Evolutionary conservation across 1,140 invertebrate genomes (phyloP).

Genomic region (Gonioctena quinquepunctata): DNA sequence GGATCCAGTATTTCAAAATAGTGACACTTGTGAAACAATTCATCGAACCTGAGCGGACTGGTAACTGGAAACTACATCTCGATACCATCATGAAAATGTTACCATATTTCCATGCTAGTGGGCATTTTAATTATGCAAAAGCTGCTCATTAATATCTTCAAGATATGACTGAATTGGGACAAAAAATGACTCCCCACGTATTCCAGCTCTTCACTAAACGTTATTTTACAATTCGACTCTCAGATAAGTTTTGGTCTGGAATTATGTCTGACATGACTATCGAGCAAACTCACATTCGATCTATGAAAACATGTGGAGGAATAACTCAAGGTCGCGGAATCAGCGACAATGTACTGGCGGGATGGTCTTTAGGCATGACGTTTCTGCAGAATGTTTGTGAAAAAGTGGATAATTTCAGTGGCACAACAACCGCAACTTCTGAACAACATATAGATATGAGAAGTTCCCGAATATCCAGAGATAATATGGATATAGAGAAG

Average conservation of each 20-base stretch:
- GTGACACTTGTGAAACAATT: constrained; percentile 41
- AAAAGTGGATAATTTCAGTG: constrained; percentile 33
- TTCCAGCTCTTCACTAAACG: constrained; percentile 37
- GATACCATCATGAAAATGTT: constrained; percentile 46
- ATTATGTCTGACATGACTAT: constrained; percentile 54
- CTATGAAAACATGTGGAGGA: constrained; percentile 47
- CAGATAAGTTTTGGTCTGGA: constrained; percentile 55
- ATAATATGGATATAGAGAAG: constrained; percentile 4
- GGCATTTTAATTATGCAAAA: constrained; percentile 55
- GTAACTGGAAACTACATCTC: constrained; percentile 49
- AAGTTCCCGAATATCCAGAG: neutral
- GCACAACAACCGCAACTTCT: constrained; percentile 15
- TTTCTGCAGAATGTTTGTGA: constrained; percentile 25
- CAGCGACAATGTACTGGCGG: constrained; percentile 24
- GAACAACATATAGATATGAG: constrained; percentile 25
- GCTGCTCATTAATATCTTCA: constrained; percentile 48
- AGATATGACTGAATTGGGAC: constrained; percentile 37
- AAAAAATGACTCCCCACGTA: constrained; percentile 19
- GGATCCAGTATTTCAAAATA: constrained; percentile 50
- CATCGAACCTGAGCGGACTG: constrained; percentile 47
- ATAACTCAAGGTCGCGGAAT: constrained; percentile 37
- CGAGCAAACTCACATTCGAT: constrained; percentile 52
- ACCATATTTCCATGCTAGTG: constrained; percentile 54
- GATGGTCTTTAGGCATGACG: constrained; percentile 21
- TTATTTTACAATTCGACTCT: constrained; percentile 51